Percentiles rank a stretch among this genome's conserved stretches.
These are phyloP conservation scores for Elephas maximus DNA, from an alignment of 2,113 vertebrate genomes.

Conservation along the genomic window DNA sequence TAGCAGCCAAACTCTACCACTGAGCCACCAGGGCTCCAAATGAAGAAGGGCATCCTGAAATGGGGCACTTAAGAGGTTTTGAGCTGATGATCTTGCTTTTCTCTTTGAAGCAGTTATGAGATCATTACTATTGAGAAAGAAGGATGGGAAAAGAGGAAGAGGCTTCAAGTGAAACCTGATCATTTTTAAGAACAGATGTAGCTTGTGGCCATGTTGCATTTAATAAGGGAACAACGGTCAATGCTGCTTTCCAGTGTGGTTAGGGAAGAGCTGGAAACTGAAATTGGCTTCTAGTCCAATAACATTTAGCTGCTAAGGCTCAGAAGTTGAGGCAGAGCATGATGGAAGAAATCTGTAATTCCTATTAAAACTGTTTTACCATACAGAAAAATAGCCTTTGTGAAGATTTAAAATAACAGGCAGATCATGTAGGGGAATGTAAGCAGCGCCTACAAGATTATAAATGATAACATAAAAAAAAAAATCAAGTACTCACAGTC, in stretches of 20 bases:
- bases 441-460: not conserved
- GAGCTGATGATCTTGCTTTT: not conserved
- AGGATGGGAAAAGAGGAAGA: not conserved
- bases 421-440: not conserved
- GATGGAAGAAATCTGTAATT: not conserved
- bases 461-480: not conserved
- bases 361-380: not conserved
- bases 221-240: conserved; percentile 25
- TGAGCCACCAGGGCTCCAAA: not conserved
- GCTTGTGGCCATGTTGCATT: not conserved
- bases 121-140: not conserved
- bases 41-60: not conserved
- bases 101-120: not conserved
- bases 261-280: conserved; percentile 20
- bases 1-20: no score
- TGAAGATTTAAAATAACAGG: not conserved
- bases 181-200: not conserved
- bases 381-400: not conserved
- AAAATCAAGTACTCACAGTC: not conserved
- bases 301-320: not conserved
- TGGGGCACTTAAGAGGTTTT: not conserved
- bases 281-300: not conserved
- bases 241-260: not conserved
- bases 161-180: conserved; percentile 11
- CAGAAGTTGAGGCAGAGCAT: not conserved